A percentile compares a stretch with the other conserved stretches of the same genome.
These are phyloP conservation scores for Microctenopoma stevenorrisi DNA, from an alignment of 2,797 vertebrate genomes.

Conservation along the genomic window DNA sequence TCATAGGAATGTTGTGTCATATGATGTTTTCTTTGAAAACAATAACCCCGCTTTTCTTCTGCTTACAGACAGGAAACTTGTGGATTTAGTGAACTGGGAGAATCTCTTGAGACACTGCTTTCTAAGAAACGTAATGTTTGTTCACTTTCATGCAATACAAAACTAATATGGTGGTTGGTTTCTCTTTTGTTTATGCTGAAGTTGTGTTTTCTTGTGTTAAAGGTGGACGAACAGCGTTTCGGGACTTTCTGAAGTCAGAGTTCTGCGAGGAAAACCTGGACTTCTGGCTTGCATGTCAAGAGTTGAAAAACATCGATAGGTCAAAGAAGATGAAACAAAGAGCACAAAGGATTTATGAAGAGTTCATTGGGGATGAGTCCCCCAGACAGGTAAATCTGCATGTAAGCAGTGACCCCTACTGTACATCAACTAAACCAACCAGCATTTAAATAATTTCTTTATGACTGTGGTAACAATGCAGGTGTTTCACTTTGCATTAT, in stretches of 20 bases:
- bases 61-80: constrained; percentile 52
- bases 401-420: neutral
- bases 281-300: constrained; percentile 91
- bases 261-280: constrained; percentile 93
- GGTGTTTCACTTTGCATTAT: neutral
- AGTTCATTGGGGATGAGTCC: constrained; percentile 87
- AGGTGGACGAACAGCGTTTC: constrained; percentile 86
- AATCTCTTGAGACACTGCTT: constrained; percentile 69
- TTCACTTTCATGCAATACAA: constrained; percentile 29
- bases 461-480: neutral
- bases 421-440: neutral
- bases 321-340: constrained; percentile 80
- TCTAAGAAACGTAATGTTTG: constrained; percentile 70
- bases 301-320: constrained; percentile 85
- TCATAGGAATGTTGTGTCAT: neutral
- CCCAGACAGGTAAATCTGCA: constrained; percentile 86
- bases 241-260: constrained; percentile 88
- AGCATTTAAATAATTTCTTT: constrained; percentile 7
- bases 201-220: constrained; percentile 43
- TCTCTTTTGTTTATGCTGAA: constrained; percentile 11
- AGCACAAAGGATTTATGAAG: constrained; percentile 87
- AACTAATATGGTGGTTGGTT: constrained; percentile 31
- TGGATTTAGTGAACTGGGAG: constrained; percentile 40
- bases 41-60: constrained; percentile 10
- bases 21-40: constrained; percentile 21